Conservation (phyloP, 1,140 invertebrate genomes). For the Dreissena polymorpha region DNA sequence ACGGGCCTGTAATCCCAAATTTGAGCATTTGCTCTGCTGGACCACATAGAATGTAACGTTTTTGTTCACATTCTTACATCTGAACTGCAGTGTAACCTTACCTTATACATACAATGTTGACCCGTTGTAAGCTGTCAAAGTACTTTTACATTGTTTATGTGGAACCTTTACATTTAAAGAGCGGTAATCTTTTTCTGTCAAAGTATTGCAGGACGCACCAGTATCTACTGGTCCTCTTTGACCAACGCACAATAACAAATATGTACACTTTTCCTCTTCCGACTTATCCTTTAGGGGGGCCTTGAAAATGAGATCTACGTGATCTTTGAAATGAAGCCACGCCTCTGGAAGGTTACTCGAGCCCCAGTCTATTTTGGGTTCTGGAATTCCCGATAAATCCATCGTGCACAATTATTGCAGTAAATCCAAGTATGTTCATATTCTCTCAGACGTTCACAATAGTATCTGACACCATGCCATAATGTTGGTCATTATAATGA, state of each 20-base stretch:
- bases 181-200: neutral
- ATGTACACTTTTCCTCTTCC: too few relatives aligned
- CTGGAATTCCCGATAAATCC: constrained; percentile 8
- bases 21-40: neutral
- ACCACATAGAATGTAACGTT: neutral
- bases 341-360: constrained; percentile 21
- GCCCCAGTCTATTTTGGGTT: constrained; percentile 35
- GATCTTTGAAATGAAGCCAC: constrained; percentile 5
- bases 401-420: neutral
- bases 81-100: neutral
- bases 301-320: constrained; percentile 23
- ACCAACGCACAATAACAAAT: too few relatives aligned
- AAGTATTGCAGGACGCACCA: neutral
- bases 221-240: too few relatives aligned
- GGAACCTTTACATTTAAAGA: neutral
- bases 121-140: neutral
- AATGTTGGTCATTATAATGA: too few relatives aligned
- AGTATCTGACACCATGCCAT: too few relatives aligned
- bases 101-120: neutral
- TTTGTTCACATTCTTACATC: neutral
- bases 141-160: neutral
- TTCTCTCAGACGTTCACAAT: too few relatives aligned
- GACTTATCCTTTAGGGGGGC: too few relatives aligned
- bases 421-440: too few relatives aligned
- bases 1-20: neutral